These are phyloP conservation scores for Rana temporaria DNA, from an alignment of 2,113 vertebrate genomes.

Conservation along the genomic window DNA sequence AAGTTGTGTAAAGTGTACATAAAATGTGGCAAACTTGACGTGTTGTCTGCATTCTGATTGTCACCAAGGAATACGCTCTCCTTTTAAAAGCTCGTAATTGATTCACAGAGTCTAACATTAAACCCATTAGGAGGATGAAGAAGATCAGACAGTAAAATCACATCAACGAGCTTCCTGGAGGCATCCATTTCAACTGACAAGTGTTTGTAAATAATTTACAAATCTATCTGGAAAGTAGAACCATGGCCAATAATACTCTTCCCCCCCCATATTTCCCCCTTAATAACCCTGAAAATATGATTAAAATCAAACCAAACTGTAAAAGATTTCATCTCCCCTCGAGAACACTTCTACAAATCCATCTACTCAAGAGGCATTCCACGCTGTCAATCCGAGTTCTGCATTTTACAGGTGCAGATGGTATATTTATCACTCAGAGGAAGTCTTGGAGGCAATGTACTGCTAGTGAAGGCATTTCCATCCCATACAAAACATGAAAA, in stretches of 20 bases:
- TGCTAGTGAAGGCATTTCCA: not conserved
- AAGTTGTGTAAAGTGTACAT: not conserved
- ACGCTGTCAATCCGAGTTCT: not conserved
- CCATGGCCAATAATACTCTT: not conserved
- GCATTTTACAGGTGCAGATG: not conserved
- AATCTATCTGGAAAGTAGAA: conserved; percentile 9
- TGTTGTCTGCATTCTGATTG: conserved; percentile 53
- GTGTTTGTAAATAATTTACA: conserved; percentile 52
- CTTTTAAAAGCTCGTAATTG: conserved; percentile 53
- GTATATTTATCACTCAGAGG: not conserved
- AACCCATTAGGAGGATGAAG: conserved; percentile 46
- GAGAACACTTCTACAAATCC: not conserved
- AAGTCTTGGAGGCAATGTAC: not conserved
- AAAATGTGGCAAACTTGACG: conserved; percentile 32
- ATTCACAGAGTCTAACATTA: conserved; percentile 50
- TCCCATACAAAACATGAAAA: not conserved
- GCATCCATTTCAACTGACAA: conserved; percentile 49
- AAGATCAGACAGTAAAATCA: conserved; percentile 22
- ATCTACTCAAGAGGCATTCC: not conserved
- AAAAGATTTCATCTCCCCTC: not conserved
- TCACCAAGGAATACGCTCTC: conserved; percentile 46
- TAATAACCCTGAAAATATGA: not conserved
- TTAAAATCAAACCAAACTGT: not conserved
- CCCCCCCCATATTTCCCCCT: not conserved
- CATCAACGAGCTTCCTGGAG: conserved; percentile 40